Evolutionary conservation across 2,888 invertebrate genomes (phyloP).

Genomic region (Drosophila melanosoma): DNA sequence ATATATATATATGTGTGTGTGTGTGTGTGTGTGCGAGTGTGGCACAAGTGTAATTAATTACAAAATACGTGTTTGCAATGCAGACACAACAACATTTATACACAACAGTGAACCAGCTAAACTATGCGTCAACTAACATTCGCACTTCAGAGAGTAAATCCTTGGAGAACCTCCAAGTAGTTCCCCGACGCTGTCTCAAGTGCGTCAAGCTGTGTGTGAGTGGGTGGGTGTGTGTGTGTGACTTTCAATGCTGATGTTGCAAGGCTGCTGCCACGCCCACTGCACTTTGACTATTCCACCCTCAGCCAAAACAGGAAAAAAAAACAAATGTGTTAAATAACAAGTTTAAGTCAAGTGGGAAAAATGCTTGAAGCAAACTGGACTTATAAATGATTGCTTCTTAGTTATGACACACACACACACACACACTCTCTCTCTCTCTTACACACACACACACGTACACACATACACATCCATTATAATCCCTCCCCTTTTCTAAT

Average conservation of each 20-base stretch:
- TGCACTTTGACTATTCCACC: constrained; percentile 19
- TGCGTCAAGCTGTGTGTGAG: constrained; percentile 2
- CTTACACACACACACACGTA: background rate
- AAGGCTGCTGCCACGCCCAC: constrained; percentile 35
- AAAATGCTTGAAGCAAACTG: constrained; percentile 13
- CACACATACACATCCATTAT: background rate
- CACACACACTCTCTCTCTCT: background rate
- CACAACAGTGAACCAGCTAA: constrained; percentile 42
- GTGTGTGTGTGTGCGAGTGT: constrained; percentile 16
- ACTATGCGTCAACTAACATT: constrained; percentile 63
- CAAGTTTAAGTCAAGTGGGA: constrained; percentile 28
- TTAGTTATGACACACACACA: constrained; percentile 64
- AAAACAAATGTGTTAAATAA: constrained; percentile 25
- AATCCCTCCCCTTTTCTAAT: background rate
- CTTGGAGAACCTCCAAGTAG: constrained; percentile 22
- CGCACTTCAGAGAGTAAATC: constrained; percentile 62
- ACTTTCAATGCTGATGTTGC: constrained; percentile 37
- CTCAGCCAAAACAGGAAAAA: constrained; percentile 4
- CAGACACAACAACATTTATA: constrained; percentile 15
- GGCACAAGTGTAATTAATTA: constrained; percentile 75
- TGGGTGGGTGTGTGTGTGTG: constrained; percentile 4
- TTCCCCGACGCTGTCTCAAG: constrained; percentile 42
- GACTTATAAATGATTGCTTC: constrained; percentile 63
- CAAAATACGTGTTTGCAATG: constrained; percentile 66
- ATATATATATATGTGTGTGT: background rate